These are phyloP conservation scores for Andrena marginata DNA, from an alignment of 2,888 invertebrate species.

Conservation along the genomic window DNA sequence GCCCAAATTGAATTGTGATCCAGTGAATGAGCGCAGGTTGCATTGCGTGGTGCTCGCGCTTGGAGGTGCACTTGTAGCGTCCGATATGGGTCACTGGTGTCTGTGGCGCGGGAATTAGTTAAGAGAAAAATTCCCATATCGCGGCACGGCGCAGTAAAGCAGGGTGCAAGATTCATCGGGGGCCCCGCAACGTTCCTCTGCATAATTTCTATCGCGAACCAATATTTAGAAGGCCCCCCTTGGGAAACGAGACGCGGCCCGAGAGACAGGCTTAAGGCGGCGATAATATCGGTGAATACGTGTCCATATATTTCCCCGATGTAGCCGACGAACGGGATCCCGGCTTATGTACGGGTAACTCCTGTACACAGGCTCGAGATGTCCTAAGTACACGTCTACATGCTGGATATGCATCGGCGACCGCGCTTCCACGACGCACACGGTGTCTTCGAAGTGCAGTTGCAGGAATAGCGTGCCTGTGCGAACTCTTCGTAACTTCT, in stretches of 20 bases:
- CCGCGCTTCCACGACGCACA: slow-evolving; percentile 8
- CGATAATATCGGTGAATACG: slow-evolving; percentile 64
- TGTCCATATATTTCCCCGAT: slow-evolving; percentile 62
- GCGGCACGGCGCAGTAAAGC: not conserved
- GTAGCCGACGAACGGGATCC: slow-evolving; percentile 74
- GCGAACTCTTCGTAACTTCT: not conserved
- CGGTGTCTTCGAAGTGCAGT: slow-evolving; percentile 20
- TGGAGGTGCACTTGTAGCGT: slow-evolving; percentile 5
- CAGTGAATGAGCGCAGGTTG: slow-evolving; percentile 1
- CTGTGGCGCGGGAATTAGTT: not conserved
- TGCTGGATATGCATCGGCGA: slow-evolving; percentile 53
- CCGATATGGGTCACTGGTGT: slow-evolving; percentile 18
- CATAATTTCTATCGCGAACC: slow-evolving; percentile 33
- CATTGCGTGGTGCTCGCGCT: slow-evolving; percentile 2
- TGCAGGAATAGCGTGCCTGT: no score
- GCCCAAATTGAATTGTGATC: slow-evolving; percentile 35
- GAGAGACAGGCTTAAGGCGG: slow-evolving; percentile 53
- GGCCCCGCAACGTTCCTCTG: slow-evolving; percentile 7
- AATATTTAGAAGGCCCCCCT: slow-evolving; percentile 37
- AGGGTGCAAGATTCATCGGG: slow-evolving; percentile 1
- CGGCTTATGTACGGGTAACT: slow-evolving; percentile 59
- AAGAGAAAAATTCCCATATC: not conserved
- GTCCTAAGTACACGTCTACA: slow-evolving; percentile 55
- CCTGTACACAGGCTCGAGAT: slow-evolving; percentile 54
- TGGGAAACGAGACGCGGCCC: slow-evolving; percentile 35